Conservation (phyloP, 1,140 invertebrate species). For the Drosophila grimshawi region DNA sequence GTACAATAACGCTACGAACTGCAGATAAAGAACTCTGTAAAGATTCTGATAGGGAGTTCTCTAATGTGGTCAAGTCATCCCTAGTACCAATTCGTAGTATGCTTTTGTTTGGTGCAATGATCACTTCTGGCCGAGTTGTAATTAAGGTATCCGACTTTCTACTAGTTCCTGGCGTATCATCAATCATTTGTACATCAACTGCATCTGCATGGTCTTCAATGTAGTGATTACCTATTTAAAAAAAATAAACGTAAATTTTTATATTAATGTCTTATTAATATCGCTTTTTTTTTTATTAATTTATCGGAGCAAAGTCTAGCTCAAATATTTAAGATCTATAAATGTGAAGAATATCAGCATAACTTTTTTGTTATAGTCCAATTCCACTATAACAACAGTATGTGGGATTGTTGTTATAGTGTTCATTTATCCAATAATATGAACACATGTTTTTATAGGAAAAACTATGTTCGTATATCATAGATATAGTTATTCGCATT, state of each 20-base stretch:
- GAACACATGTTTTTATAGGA: too few species aligned
- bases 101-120: constrained; percentile 87
- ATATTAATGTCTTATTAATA: too few species aligned
- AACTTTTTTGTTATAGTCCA: too few species aligned
- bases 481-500: too few species aligned
- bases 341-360: too few species aligned
- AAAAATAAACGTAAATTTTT: not conserved
- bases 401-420: too few species aligned
- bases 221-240: constrained; percentile 42
- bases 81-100: constrained; percentile 60
- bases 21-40: constrained; percentile 37
- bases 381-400: too few species aligned
- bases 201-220: constrained; percentile 56
- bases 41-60: constrained; percentile 31
- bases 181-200: constrained; percentile 46
- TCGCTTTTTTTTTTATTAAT: too few species aligned
- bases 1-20: constrained; percentile 91
- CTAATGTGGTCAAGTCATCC: constrained; percentile 51
- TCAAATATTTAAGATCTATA: too few species aligned
- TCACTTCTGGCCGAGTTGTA: constrained; percentile 87
- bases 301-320: too few species aligned
- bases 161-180: constrained; percentile 51
- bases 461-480: too few species aligned
- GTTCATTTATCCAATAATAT: too few species aligned
- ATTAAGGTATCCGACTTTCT: constrained; percentile 54